Evolutionary conservation across 2,888 invertebrate species (phyloP), one percentile per base, ranked within the genome.

Genomic region (Brenthis hecate): DNA sequence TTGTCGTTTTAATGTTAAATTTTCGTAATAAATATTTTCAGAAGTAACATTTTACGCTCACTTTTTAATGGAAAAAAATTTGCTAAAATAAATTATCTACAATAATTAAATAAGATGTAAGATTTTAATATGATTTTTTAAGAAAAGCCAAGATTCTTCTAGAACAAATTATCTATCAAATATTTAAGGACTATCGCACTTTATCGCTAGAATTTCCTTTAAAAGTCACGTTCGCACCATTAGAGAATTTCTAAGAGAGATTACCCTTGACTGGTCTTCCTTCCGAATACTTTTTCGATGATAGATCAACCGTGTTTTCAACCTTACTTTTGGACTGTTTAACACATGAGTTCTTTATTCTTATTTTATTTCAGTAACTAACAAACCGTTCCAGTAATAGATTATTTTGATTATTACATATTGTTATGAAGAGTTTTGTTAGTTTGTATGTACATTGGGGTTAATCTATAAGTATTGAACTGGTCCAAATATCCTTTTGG

Each of bases 121-220:
- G 4, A 48, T 4, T 48, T 48, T 14, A 43, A 14, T 19, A 23
- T 19, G 53, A 48, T 66, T 66, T 64, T 64, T 56, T 61, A 55
- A 16, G 50, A 55, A 67, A 57, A 23, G 36, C 36, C 63, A 57
- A 47, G 51, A 58, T 48, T 58, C 23, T 56, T 61, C 62, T 66
- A 60, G 65, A 72, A 68, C 65, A 65, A 72, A 65, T 73, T 70
- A 66, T 72, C 73, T 62, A 57, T 58, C 56, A 36, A 72, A 64
- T 65, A 68, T 70, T 71, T 60, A 70, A 63, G 65, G 56, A 65
- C 62, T 62, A 67, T 72, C 69, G 55, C 56, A 58, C 51, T 72
- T 70, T 67, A 70, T 68, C 65, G 32, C 48, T 53, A 56, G 56
- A 61, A 64, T 56, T 72, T 70, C 51, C 48, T 61, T 65, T 50